phyloP scores from a whole-genome alignment of 2,888 invertebrate genomes.

The Tridacna crocea region DNA sequence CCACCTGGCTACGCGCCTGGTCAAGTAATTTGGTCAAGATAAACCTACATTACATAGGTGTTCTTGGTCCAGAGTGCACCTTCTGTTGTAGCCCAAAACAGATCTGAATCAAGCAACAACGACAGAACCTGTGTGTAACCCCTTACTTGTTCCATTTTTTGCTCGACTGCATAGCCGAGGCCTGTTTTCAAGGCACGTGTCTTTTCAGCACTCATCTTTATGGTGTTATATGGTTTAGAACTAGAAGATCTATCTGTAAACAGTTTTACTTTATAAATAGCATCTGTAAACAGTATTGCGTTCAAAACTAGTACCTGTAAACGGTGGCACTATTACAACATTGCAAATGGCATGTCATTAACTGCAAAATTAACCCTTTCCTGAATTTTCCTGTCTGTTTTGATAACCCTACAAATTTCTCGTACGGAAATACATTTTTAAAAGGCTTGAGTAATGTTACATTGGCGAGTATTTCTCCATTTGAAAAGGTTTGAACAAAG shows the following conservation, averaged over 20 bases:
- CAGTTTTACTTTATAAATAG: not conserved
- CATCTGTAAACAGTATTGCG: not conserved
- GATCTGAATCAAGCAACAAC: not conserved
- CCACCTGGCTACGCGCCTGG: no score
- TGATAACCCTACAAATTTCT: no score
- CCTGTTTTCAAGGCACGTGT: slow-evolving; percentile 79
- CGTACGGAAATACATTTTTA: no score
- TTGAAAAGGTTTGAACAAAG: no score
- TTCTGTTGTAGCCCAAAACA: not conserved
- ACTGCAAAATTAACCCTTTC: not conserved
- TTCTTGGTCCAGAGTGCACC: not conserved
- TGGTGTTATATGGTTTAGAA: slow-evolving; percentile 2
- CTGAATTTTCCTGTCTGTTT: no score
- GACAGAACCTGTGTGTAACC: not conserved
- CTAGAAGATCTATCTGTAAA: not conserved
- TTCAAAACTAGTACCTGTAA: not conserved
- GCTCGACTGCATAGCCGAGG: slow-evolving; percentile 77
- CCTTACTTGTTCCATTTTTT: slow-evolving; percentile 80
- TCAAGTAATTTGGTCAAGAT: no score
- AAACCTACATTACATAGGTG: no score
- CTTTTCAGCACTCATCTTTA: slow-evolving; percentile 31
- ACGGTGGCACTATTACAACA: slow-evolving; percentile 1
- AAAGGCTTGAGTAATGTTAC: no score
- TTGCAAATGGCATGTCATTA: not conserved
- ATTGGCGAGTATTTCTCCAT: no score